A percentile compares a stretch with the other conserved stretches of the same genome.
phyloP scores from a whole-genome alignment of 2,113 vertebrate genomes.

The Rhinolophus ferrumequinum region DNA sequence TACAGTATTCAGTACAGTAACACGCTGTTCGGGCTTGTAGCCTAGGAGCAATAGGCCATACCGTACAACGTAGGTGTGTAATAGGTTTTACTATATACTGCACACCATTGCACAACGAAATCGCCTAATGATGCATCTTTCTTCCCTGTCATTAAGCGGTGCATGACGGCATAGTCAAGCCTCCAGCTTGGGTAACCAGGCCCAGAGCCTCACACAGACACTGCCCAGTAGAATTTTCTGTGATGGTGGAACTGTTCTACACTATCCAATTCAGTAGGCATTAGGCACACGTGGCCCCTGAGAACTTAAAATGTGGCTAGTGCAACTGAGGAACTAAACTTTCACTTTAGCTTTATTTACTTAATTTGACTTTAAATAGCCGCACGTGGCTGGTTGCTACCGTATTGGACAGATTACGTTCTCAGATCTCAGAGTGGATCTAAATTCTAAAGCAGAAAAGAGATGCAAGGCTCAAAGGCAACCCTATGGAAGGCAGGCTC shows the following conservation, averaged over 20 bases:
- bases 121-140: neutral
- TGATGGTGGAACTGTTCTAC: neutral
- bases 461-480: slow-evolving; percentile 44
- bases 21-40: no score
- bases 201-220: neutral
- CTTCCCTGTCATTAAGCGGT: neutral
- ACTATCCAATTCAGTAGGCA: neutral
- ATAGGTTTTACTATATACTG: neutral
- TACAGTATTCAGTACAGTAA: neutral
- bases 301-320: neutral
- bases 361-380: slow-evolving; percentile 11
- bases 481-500: neutral
- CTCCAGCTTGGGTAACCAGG: neutral
- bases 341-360: neutral
- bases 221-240: neutral
- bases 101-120: no score
- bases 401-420: neutral
- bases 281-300: neutral
- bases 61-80: neutral
- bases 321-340: neutral
- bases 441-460: neutral
- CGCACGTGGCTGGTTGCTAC: neutral
- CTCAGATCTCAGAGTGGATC: neutral
- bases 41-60: neutral
- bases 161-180: neutral